Base-by-base conservation (phyloP, 2,113 vertebrate species). In the Otus sunia region DNA sequence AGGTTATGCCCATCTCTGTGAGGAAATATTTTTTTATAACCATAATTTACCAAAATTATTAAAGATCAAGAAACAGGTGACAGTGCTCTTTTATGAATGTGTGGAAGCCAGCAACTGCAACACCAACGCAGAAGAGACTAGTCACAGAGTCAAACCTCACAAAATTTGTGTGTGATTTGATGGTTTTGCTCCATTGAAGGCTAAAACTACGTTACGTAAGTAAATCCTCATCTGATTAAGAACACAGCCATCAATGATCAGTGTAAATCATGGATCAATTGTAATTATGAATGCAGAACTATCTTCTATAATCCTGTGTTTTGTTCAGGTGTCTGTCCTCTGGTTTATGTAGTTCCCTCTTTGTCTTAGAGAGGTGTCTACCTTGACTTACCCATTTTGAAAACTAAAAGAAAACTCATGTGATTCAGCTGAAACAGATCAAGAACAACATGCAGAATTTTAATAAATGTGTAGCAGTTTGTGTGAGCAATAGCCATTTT, bases 341-440 rank as follows among this genome's bases (percentile, higher is more conserved):
- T 52, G 15, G 75, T 39, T 78, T 27, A n/a, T 32, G 13, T 30
- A 22, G 34, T 36, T 39, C 1, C 67, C 53, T 73, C 37, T 94
- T 59, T 55, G n/a, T 34, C 16, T 95, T 79, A 99, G 98, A 98
- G 98, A 41, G 98, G 97, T 15, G 85, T 99, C 62, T 98, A 98
- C 85, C 96, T 21, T 41, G 22, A 71, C 19, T 74, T 45, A 34
- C 12, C 30, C 9, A 29, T 56, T 81, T 71, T 71, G 43, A 67
- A 74, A 86, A 67, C 11, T 22, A 52, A 53, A 89, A 64, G 41
- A 71, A 63, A 77, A 55, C 27, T 34, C 30, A 20, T 3, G 19
- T 55, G 50, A 55, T 78, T 52, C 56, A 67, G 14, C 30, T 72
- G n/a, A 79, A 75, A 67, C 72, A 62, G 43, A 79, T 52, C 32